A percentile compares a stretch with the other conserved stretches of the same genome.
Evolutionary conservation across 1,140 invertebrate genomes (phyloP).

Genomic region (Drosophila triauraria): DNA sequence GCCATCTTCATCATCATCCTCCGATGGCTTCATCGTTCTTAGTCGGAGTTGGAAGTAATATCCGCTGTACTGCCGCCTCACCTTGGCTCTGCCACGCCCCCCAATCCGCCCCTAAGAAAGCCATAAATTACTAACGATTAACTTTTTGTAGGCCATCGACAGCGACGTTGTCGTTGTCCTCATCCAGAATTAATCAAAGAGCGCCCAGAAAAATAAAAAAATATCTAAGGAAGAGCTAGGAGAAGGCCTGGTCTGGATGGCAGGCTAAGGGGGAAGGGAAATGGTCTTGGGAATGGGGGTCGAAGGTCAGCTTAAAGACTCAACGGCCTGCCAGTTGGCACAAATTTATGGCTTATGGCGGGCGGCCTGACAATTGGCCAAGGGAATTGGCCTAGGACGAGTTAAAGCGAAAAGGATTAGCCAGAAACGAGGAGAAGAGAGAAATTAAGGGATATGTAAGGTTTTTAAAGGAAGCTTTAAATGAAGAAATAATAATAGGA

Average conservation of each 20-base stretch:
- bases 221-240: neutral
- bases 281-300: constrained; percentile 12
- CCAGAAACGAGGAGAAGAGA: neutral
- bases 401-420: constrained; percentile 24
- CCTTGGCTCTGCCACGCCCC: constrained; percentile 13
- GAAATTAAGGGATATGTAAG: neutral
- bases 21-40: neutral
- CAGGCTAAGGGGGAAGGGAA: neutral
- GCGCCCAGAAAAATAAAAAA: constrained; percentile 2
- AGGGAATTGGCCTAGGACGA: constrained; percentile 10
- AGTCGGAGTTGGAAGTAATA: neutral
- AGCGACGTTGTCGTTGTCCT: constrained; percentile 26
- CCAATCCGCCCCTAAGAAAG: constrained; percentile 6
- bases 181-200: constrained; percentile 46
- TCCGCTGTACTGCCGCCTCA: neutral
- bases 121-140: constrained; percentile 79
- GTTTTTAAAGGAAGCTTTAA: neutral
- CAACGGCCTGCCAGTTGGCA: constrained; percentile 30
- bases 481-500: neutral
- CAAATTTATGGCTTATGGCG: constrained; percentile 45
- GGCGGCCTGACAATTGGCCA: constrained; percentile 28
- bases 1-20: constrained; percentile 11
- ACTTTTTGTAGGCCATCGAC: constrained; percentile 61
- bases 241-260: neutral
- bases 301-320: constrained; percentile 47